A percentile compares a stretch with the other conserved stretches of the same genome.
Conservation (phyloP, 2,113 vertebrate genomes). For the Alethe castanea region DNA sequence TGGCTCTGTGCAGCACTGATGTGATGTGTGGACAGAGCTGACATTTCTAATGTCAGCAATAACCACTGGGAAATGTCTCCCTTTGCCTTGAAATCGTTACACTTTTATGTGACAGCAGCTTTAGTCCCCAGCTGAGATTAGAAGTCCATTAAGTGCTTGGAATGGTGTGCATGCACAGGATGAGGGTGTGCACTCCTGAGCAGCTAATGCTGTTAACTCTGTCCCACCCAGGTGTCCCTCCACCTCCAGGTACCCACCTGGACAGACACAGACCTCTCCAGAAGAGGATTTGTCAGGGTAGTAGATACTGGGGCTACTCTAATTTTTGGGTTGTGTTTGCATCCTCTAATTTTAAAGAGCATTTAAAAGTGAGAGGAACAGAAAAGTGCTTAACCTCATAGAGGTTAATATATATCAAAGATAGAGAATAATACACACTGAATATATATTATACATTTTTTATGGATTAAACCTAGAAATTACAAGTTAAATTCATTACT, state of each 20-base stretch:
- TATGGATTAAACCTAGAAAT: neutral
- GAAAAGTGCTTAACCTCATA: neutral
- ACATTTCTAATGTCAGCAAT: neutral
- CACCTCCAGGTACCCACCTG: neutral
- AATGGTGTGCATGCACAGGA: neutral
- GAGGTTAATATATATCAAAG: neutral
- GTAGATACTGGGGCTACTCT: neutral
- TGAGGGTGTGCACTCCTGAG: neutral
- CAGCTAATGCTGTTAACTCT: neutral
- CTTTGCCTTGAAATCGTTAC: neutral
- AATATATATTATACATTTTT: neutral
- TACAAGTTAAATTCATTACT: neutral
- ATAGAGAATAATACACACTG: neutral
- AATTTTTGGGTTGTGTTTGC: neutral
- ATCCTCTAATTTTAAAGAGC: neutral
- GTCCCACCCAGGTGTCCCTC: rapidly evolving
- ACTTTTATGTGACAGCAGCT: constrained; percentile 4
- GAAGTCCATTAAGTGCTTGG: neutral
- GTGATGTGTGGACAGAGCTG: neutral
- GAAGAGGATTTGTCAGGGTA: neutral
- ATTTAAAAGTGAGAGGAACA: neutral
- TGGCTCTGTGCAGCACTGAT: neutral
- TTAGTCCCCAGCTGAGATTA: constrained; percentile 1
- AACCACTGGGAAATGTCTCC: neutral
- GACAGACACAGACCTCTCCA: neutral